phyloP scores from a whole-genome alignment of 2,797 vertebrate genomes.

The Dromococcyx pavoninus region DNA sequence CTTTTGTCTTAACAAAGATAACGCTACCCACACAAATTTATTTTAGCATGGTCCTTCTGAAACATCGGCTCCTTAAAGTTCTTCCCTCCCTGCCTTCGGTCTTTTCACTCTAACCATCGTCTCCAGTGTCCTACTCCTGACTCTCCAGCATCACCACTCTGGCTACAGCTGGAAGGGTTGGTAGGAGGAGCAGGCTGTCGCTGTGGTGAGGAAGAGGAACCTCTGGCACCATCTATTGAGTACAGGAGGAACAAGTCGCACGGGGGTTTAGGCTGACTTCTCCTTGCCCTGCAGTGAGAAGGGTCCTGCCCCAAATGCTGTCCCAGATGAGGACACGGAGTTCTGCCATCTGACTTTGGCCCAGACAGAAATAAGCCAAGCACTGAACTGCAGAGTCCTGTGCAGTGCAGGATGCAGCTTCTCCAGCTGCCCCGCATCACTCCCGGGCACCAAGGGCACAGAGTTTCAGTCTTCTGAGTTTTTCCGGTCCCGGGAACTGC shows the following conservation, averaged over 20 bases:
- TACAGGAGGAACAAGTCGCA: constrained; percentile 28
- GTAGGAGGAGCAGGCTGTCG: not conserved
- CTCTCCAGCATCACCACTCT: not conserved
- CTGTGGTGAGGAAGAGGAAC: constrained; percentile 23
- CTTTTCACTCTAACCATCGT: not conserved
- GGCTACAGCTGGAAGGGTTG: not conserved
- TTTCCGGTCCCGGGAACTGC: not conserved
- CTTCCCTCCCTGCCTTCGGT: not conserved
- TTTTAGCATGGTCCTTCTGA: not conserved
- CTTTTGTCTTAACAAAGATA: not conserved
- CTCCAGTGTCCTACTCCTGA: not conserved
- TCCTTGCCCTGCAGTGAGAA: not conserved
- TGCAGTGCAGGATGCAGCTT: not conserved
- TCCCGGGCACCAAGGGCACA: not conserved
- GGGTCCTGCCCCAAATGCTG: not conserved
- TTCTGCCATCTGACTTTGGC: not conserved
- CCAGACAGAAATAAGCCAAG: not conserved
- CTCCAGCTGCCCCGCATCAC: not conserved
- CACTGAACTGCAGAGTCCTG: not conserved
- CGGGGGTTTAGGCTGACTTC: not conserved
- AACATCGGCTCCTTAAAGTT: not conserved
- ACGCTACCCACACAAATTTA: not conserved
- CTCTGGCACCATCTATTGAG: constrained; percentile 68
- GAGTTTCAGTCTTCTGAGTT: not conserved
- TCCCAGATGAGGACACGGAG: not conserved